Conservation (phyloP, 2,888 invertebrate genomes). For the Antheraea yamamai region DNA sequence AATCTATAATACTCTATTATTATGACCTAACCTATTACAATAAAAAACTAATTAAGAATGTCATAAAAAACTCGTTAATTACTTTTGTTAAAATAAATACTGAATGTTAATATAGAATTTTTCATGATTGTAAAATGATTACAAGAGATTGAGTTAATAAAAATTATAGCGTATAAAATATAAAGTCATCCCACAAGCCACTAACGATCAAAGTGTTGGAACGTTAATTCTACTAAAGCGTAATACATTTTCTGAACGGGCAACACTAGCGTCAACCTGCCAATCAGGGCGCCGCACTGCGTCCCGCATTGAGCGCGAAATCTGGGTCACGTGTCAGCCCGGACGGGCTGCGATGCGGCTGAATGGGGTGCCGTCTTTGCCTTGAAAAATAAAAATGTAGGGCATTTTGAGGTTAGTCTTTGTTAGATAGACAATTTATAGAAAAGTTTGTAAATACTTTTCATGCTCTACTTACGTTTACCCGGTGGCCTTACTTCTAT, state of each 20-base stretch:
- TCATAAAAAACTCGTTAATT: neutral
- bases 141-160: neutral
- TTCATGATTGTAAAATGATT: neutral
- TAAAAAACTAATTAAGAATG: too few species aligned
- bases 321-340: conserved; percentile 44
- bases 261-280: conserved; percentile 34
- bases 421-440: conserved; percentile 9
- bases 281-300: conserved; percentile 55
- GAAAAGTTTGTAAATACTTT: neutral
- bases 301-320: conserved; percentile 28
- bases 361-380: conserved; percentile 29
- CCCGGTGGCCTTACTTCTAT: neutral
- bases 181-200: neutral
- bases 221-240: conserved; percentile 22
- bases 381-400: conserved; percentile 17
- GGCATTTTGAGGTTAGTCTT: conserved; percentile 8
- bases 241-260: conserved; percentile 31
- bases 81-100: neutral
- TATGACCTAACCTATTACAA: too few species aligned
- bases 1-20: too few species aligned
- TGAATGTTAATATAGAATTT: neutral
- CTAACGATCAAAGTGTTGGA: neutral
- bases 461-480: conserved; percentile 1
- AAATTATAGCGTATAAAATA: neutral
- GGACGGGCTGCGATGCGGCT: conserved; percentile 13